Evolutionary conservation across 2,888 invertebrate species (phyloP).

Genomic region (Corbicula japonica): DNA sequence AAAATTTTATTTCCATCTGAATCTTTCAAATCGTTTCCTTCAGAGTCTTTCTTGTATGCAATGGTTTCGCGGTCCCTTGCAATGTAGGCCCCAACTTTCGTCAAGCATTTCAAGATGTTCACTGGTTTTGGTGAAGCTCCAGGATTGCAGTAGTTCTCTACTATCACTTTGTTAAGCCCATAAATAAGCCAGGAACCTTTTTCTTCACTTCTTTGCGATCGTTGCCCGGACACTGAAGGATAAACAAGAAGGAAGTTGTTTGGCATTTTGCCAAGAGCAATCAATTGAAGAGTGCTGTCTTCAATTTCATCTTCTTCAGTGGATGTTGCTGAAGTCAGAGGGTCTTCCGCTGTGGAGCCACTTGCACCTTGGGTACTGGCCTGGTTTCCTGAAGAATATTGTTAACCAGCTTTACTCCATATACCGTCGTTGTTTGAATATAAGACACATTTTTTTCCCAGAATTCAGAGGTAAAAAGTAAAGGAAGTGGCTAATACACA

Average conservation of each 20-base stretch:
- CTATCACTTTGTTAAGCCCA: background rate
- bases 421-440: too few species aligned
- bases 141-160: background rate
- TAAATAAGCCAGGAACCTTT: conserved; percentile 6
- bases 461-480: too few species aligned
- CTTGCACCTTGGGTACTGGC: too few species aligned
- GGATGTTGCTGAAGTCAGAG: too few species aligned
- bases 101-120: background rate
- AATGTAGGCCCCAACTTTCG: background rate
- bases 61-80: background rate
- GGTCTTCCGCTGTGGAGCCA: too few species aligned
- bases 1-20: background rate
- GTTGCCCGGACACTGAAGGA: background rate
- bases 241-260: conserved; percentile 3
- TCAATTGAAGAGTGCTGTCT: background rate
- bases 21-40: background rate
- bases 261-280: background rate
- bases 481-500: too few species aligned
- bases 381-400: too few species aligned
- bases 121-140: background rate
- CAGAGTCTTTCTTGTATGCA: background rate
- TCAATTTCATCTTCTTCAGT: too few species aligned
- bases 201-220: background rate
- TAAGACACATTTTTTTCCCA: too few species aligned
- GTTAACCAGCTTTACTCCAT: too few species aligned